Base-by-base conservation (phyloP, 2,797 vertebrate species). In the Prunella strophiata region DNA sequence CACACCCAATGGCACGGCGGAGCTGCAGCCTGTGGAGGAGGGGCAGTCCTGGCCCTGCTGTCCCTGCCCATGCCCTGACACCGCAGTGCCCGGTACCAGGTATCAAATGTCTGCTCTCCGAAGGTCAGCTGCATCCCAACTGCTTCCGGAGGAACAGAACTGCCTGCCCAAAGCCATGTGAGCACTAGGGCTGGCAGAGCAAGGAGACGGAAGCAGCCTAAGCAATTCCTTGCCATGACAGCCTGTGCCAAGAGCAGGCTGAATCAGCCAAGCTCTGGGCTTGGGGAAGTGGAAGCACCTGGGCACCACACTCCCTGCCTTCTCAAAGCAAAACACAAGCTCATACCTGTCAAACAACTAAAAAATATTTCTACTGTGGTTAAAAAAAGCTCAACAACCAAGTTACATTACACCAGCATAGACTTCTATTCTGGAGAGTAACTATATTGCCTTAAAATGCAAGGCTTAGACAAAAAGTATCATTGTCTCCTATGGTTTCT, bases 1-100 rank as follows among this genome's bases (percentile, higher is more conserved):
- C 52, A 16, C 55, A 55, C 4, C 43, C 36, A 18, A 3, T 4
- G 57, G 26, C 43, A 32, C 8, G 1, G 36, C 0, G 0, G 36
- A 68, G 67, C 85, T 32, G 43, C 40, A 62, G 43, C 21, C 58
- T 16, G 27, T 7, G 7, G 26, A 65, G 22, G 9, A 63, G 19
- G 36, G 57, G 17, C n/a, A 36, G 5, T 17, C 21, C 47, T 5
- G 30, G 42, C 22, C 51, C 58, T 79, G 36, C 27, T 13, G 4
- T 3, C 11, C 48, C 26, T 70, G 17, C 27, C 25, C 3, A 2
- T 6, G 22, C 36, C 67, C 38, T 2, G 26, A 42, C 43, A 30
- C 2, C 0, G 4, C 63, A n/a, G 18, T 32, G 38, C 2, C 40
- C 16, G 22, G 13, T 5, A 62, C 13, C n/a, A 32, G 36, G 8